Evolutionary conservation across 1,140 invertebrate genomes (phyloP), one percentile per base, ranked within the genome.

Genomic region (Bradynema listronoti): DNA sequence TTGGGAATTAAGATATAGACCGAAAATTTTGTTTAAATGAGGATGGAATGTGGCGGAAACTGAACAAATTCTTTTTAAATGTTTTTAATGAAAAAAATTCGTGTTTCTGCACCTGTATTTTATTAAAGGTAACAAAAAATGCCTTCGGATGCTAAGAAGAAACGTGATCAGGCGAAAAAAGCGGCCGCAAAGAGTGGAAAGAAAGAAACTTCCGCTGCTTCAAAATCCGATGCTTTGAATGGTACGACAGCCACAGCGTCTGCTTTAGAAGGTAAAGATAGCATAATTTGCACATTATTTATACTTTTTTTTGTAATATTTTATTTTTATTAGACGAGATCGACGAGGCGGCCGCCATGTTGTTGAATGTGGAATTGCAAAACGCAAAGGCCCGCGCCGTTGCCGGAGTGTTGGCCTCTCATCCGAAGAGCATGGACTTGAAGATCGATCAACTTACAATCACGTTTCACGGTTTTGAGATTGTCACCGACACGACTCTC

Each of bases 371-470:
- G 46, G 90, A 94, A 78, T 84, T 86, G 1, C 67, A 78, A 42
- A 92, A 90, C 80, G 89, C 91, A 0, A 88, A 93, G 78, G 90
- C 91, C 1, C 82, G 94, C 51, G 86, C 92, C 0, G 92, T 90
- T 62, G 97, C 94, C 9, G 94, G 93, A 30, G 88, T 90, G 0
- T 80, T 96, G 54, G 90, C 88, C 1, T 89, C 95, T 1, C 92
- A 99, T 82, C 89, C 90, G 7, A 86, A 90, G 63, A 91, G 90
- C 61, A 83, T 94, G 61, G 94, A 99, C 80, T 84, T 98, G 29
- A 97, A 98, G 80, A 92, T 99, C 72, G 88, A 88, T 53, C 94
- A 90, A 78, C 88, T 98, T 75, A 94, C 92, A 33, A 90, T 99
- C 52, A 96, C 91, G 47, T 99, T 98, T 80, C 93, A 98, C 79